phyloP scores from a whole-genome alignment of 2,888 invertebrate genomes.

The Epiblema foenella region DNA sequence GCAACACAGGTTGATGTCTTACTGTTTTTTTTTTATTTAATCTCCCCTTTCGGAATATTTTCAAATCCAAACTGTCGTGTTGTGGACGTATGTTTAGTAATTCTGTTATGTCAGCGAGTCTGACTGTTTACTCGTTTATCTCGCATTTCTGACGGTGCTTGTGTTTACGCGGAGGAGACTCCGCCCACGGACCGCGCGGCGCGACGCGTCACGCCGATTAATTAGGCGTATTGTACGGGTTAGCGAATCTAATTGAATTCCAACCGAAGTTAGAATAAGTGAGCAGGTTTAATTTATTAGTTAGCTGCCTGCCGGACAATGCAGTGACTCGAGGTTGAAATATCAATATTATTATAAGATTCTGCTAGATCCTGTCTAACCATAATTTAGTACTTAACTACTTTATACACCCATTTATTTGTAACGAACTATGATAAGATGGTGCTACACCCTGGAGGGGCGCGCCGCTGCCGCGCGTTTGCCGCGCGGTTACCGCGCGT shows the following conservation, averaged over 20 bases:
- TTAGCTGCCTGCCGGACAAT: not conserved
- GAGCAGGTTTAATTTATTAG: constrained; percentile 12
- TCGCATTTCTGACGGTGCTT: constrained; percentile 76
- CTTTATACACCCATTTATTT: constrained; percentile 35
- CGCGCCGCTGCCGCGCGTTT: not conserved
- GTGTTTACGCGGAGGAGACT: constrained; percentile 53
- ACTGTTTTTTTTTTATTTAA: constrained; percentile 55
- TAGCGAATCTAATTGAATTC: not conserved
- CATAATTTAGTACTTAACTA: constrained; percentile 31
- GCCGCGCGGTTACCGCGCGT: not conserved
- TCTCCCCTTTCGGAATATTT: constrained; percentile 46
- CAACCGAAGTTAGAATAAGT: constrained; percentile 7
- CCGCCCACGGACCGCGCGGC: constrained; percentile 30
- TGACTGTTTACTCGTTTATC: constrained; percentile 61
- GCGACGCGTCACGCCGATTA: constrained; percentile 19
- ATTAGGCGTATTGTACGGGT: not conserved
- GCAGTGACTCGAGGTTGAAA: constrained; percentile 2
- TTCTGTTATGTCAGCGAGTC: constrained; percentile 60
- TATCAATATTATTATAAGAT: constrained; percentile 6
- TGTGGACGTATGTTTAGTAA: constrained; percentile 34
- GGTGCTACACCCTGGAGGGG: constrained; percentile 41
- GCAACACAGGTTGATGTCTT: constrained; percentile 20
- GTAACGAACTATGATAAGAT: constrained; percentile 38
- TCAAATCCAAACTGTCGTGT: constrained; percentile 35
- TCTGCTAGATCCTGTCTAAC: constrained; percentile 11